Conservation (phyloP, 2,888 invertebrate genomes). For the Clostera curtula region DNA sequence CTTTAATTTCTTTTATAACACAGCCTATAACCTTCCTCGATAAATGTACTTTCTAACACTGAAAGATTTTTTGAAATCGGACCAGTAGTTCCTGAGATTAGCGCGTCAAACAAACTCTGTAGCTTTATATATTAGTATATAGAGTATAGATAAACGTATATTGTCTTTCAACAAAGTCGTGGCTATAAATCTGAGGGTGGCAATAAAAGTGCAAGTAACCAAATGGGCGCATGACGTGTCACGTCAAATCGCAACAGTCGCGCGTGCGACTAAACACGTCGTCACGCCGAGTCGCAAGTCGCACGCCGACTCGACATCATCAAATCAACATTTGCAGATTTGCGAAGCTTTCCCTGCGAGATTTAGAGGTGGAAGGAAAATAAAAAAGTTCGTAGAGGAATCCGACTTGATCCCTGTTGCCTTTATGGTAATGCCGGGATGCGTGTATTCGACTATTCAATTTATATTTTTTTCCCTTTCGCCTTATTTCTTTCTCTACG, state of each 20-base stretch:
- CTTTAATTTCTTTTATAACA: no score
- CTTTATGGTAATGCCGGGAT: conserved; percentile 74
- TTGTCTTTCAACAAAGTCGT: conserved; percentile 18
- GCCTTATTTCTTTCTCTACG: conserved; percentile 68
- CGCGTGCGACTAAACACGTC: conserved; percentile 10
- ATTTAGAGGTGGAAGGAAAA: conserved; percentile 75
- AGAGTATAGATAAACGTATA: no score
- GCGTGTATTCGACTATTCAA: conserved; percentile 75
- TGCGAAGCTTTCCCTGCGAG: conserved; percentile 71
- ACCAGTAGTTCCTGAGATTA: no score
- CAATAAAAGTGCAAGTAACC: conserved; percentile 32
- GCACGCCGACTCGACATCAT: conserved; percentile 52
- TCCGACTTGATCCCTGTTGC: conserved; percentile 72
- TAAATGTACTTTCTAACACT: no score
- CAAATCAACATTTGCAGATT: conserved; percentile 77
- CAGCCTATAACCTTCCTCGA: no score
- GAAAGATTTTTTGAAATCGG: no score
- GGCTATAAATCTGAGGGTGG: conserved; percentile 20
- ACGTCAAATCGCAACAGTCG: conserved; percentile 18
- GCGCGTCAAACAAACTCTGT: no score
- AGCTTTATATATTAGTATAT: no score
- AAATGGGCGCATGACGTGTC: conserved; percentile 22
- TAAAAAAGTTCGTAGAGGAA: conserved; percentile 75
- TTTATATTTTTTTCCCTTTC: conserved; percentile 72
- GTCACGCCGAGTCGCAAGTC: conserved; percentile 10